Conservation (phyloP, 2,888 invertebrate genomes). For the Parnassius mnemosyne region DNA sequence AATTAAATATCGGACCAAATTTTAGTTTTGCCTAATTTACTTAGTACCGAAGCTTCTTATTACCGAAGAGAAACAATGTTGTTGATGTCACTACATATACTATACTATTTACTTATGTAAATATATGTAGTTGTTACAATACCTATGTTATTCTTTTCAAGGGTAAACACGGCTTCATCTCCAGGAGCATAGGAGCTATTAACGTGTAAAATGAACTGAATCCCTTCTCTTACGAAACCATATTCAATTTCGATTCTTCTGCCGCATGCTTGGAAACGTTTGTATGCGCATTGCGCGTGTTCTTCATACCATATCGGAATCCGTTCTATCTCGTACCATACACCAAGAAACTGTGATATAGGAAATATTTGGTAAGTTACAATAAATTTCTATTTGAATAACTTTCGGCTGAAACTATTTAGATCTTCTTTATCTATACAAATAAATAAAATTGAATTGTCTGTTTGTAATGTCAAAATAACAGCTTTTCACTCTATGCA, state of each 20-base stretch:
- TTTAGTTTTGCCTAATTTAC: no score
- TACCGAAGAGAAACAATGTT: no score
- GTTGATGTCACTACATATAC: no score
- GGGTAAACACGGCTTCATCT: conserved; percentile 58
- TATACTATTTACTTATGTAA: not conserved
- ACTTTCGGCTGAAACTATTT: no score
- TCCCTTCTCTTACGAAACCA: conserved; percentile 51
- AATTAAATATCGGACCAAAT: no score
- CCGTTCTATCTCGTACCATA: conserved; percentile 65
- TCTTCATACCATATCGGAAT: conserved; percentile 67
- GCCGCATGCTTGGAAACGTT: conserved; percentile 56
- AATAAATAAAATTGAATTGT: no score
- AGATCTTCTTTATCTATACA: no score
- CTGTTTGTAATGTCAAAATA: no score
- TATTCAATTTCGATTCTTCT: conserved; percentile 60
- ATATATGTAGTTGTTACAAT: conserved; percentile 16
- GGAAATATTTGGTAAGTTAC: not conserved
- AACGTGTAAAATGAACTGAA: conserved; percentile 56
- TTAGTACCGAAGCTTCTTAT: no score
- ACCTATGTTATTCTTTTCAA: conserved; percentile 64
- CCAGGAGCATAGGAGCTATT: conserved; percentile 65
- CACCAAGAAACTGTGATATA: conserved; percentile 61
- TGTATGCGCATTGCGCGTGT: conserved; percentile 57
- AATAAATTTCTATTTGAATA: no score
- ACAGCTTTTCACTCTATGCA: no score